Evolutionary conservation across 2,797 vertebrate species (phyloP), one percentile per base, ranked within the genome.

Genomic region (Harpagifer antarcticus): DNA sequence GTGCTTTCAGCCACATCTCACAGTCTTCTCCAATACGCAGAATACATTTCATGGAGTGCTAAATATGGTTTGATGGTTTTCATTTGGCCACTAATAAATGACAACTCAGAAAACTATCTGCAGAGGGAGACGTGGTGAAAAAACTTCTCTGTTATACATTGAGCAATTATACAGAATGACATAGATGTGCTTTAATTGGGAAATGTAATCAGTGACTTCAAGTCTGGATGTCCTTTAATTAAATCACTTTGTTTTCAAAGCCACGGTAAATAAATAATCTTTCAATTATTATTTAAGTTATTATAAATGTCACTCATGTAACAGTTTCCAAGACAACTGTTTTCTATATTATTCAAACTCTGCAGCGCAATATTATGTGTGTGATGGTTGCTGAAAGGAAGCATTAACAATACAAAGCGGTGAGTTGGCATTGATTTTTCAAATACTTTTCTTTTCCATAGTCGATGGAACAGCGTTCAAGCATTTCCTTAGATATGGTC

Each of bases 401-500:
- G 57, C 76, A 16, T 83, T 79, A 59, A 72, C 53, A 74, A 78
- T 68, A 72, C 67, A 66, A 57, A 76, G 60, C 42, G 42, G 16
- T 11, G 62, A 43, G 55, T 64, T 74, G 75, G 73, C 75, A 79
- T 70, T 81, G 86, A 81, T 73, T 74, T 64, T 63, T 76, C 71
- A 52, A 69, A 76, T 64, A 47, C 76, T 62, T 56, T 72, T 66
- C 33, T 27, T 72, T 69, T 82, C 68, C 43, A 15, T 72, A 33
- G 3, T n/a, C 61, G 48, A 49, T 75, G 73, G 72, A 77, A 40
- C 19, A 31, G 68, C 72, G 78, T 60, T 86, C 45, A 20, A 44
- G 48, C 27, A 1, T 78, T 70, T 58, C 69, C 67, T 53, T 19
- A 45, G 42, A 60, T 80, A 63, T 52, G 62, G 45, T 80, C 81